Evolutionary conservation across 2,797 vertebrate species (phyloP), one percentile per base, ranked within the genome.

Genomic region (Danio tinwini): DNA sequence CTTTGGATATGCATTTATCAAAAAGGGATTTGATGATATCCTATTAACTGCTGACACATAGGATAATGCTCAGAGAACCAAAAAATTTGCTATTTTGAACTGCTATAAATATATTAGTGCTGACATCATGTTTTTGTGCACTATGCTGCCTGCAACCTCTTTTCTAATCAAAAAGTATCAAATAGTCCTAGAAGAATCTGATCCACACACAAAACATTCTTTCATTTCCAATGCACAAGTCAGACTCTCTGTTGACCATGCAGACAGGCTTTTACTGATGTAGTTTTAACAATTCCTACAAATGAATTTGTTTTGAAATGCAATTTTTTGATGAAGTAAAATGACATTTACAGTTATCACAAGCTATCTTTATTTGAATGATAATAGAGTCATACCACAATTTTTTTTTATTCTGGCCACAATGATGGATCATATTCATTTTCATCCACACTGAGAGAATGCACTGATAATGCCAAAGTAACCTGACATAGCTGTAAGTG

Each of bases 151-250:
- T 50, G 45, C 29, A 9, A 40, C 21, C 39, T 29, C 29, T 19
- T 70, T 70, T 70, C 29, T 29, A 29, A 29, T 1, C 29, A 29
- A 29, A 29, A 29, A 29, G 29, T 29, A 29, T 29, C 29, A 29
- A 29, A 29, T 1, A 29, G 29, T 29, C 29, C 29, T 29, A 19
- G 70, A 1, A 39, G 11, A 70, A 52, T 69, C 14, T 69, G 14
- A 69, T 69, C 21, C n/a, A n/a, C 47, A 69, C 49, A 59, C 70
- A 73, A 58, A 29, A 29, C 53, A 29, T n/a, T n/a, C 29, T 29
- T 29, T 29, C 29, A 29, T 29, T 29, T 29, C 29, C 29, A 29
- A 29, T 29, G 29, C 29, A 29, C 29, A 29, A 29, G 29, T 29
- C 29, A 29, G 29, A 29, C 29, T 29, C 29, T 29, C 29, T 29